Base-by-base conservation (phyloP, 2,113 vertebrate genomes). In the Dasyprocta punctata region DNA sequence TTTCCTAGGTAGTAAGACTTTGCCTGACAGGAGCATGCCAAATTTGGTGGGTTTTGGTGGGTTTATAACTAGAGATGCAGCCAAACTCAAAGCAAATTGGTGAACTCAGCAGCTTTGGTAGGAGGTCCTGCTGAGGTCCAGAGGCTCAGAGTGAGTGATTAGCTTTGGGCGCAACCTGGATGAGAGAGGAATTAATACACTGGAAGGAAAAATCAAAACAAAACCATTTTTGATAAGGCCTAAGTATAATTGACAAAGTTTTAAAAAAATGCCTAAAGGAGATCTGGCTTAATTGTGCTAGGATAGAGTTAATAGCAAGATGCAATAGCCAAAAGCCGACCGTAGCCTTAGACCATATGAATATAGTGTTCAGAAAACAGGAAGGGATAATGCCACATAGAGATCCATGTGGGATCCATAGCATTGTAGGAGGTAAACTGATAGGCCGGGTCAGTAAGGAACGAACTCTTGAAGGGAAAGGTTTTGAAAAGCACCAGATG, bases 371-470 rank as follows among this genome's bases (percentile, higher is more conserved):
- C 7, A 38, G 89, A 75, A 7, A 28, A 19, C 19, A 30, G 60
- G n/a, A 26, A 13, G 17, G 14, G 14, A 20, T 6, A 3, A 41
- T 2, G 13, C 44, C 24, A 1, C 0, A 6, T 54, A 49, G 33
- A 83, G 56, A 4, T 30, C 33, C 12, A 3, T 30, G 47, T 12
- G 17, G 67, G 28, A 19, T 49, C 4, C 20, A 60, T 22, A 41
- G 10, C 44, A 1, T 38, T 13, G 7, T n/a, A 16, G 30, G 65
- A 73, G 44, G 33, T 38, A 80, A 36, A n/a, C 14, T 6, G 36
- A 26, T 5, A 9, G 0, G 0, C 14, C 24, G 7, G 4, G 61
- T 47, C 14, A 26, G 41, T 33, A 77, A 69, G 24, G 3, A 30
- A 38, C 24, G 20, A 22, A 38, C 16, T 17, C 38, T 4, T 0